These are phyloP conservation scores for Uria lomvia DNA, from an alignment of 2,113 vertebrate species.

Conservation along the genomic window DNA sequence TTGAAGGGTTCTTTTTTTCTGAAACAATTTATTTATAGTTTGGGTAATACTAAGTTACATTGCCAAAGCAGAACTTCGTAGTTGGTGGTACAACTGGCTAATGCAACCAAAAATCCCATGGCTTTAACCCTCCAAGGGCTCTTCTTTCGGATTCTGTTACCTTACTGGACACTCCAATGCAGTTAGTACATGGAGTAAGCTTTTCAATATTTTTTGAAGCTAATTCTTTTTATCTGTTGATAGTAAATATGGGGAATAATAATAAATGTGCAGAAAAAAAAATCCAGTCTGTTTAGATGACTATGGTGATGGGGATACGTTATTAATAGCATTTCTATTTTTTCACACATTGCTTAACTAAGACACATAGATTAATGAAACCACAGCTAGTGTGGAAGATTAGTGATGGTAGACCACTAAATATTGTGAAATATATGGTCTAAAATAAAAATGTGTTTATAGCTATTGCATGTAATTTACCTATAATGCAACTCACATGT, in stretches of 20 bases:
- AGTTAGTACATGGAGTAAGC: background rate
- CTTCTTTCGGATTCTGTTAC: background rate
- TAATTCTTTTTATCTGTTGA: background rate
- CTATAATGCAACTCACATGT: background rate
- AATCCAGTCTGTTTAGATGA: rapidly evolving
- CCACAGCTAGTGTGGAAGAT: background rate
- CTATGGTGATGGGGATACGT: background rate
- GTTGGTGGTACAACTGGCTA: background rate
- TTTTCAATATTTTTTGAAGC: background rate
- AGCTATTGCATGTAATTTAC: background rate
- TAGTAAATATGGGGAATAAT: background rate
- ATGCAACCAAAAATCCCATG: background rate
- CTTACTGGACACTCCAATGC: background rate
- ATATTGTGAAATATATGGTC: background rate
- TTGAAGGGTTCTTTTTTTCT: background rate
- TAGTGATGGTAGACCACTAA: background rate
- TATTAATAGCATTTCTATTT: background rate
- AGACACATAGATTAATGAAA: background rate
- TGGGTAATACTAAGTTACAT: background rate
- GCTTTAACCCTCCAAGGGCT: background rate
- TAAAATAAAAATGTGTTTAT: background rate
- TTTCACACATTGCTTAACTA: background rate
- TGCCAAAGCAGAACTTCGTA: background rate
- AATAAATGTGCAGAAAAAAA: background rate
- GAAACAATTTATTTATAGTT: background rate